Percentiles rank a stretch among this genome's conserved stretches.
phyloP scores from a whole-genome alignment of 2,113 vertebrate species.

The Anseranas semipalmata region DNA sequence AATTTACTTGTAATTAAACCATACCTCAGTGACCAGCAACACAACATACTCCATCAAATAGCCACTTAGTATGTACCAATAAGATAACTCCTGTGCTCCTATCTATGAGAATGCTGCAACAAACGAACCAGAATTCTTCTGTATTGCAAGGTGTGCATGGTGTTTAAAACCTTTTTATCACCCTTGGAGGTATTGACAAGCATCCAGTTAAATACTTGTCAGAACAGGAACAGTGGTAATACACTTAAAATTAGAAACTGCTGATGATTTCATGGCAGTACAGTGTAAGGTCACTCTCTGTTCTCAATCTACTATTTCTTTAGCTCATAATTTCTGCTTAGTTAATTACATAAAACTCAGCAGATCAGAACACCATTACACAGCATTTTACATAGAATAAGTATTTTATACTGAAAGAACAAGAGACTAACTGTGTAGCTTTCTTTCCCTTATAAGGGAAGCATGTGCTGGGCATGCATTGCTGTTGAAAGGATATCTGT shows the following conservation, averaged over 20 bases:
- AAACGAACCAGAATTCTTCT: background rate
- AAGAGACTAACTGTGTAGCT: background rate
- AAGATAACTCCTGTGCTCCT: background rate
- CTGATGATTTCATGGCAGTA: background rate
- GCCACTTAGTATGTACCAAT: fast-evolving
- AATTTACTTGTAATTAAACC: background rate
- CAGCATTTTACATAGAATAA: background rate
- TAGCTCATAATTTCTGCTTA: background rate
- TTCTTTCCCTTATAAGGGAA: background rate
- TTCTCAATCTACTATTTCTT: background rate
- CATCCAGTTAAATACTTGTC: background rate
- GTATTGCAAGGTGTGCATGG: background rate
- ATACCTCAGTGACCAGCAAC: background rate
- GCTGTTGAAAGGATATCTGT: background rate
- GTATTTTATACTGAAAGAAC: background rate
- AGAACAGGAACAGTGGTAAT: background rate
- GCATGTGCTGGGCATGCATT: background rate
- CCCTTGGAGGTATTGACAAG: background rate
- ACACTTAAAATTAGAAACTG: background rate
- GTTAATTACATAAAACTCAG: background rate
- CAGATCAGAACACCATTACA: background rate
- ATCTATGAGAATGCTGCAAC: background rate
- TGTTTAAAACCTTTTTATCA: background rate
- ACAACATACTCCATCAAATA: background rate
- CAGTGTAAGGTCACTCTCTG: background rate